phyloP scores from a whole-genome alignment of 2,113 vertebrate genomes.

The Menura novaehollandiae region DNA sequence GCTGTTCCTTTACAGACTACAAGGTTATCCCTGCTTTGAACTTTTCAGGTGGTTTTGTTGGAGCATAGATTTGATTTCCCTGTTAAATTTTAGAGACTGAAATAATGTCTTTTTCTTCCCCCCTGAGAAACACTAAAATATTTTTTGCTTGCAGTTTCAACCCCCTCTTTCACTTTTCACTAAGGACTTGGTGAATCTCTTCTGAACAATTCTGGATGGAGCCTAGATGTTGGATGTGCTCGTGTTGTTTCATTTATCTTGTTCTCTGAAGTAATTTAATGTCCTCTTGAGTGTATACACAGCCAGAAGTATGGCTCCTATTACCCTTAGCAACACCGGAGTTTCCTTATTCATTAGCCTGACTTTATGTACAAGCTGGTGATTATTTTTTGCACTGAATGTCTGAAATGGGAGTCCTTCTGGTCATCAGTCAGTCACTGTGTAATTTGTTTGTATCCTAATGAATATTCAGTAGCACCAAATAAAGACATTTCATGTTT shows the following conservation, averaged over 20 bases:
- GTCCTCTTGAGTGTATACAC: background rate
- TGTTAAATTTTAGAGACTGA: background rate
- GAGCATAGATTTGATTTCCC: background rate
- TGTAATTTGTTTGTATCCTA: constrained; percentile 1
- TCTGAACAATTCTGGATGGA: background rate
- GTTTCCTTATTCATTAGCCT: background rate
- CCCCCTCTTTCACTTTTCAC: background rate
- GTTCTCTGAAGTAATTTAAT: background rate
- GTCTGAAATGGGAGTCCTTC: background rate
- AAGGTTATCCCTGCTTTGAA: constrained; percentile 1
- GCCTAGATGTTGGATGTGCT: background rate
- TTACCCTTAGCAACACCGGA: background rate
- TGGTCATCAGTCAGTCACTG: background rate
- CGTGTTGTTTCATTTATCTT: background rate
- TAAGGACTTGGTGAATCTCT: background rate
- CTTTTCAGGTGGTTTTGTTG: background rate
- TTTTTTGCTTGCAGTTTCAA: background rate
- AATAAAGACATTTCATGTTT: background rate
- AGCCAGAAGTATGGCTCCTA: background rate
- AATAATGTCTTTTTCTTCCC: background rate
- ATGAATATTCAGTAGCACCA: background rate
- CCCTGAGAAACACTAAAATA: background rate
- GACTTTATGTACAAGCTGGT: background rate
- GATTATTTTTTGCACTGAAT: background rate
- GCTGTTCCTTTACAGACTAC: background rate